Evolutionary conservation across 2,797 vertebrate genomes (phyloP), one percentile per base, ranked within the genome.

Genomic region (Smutsia gigantea): DNA sequence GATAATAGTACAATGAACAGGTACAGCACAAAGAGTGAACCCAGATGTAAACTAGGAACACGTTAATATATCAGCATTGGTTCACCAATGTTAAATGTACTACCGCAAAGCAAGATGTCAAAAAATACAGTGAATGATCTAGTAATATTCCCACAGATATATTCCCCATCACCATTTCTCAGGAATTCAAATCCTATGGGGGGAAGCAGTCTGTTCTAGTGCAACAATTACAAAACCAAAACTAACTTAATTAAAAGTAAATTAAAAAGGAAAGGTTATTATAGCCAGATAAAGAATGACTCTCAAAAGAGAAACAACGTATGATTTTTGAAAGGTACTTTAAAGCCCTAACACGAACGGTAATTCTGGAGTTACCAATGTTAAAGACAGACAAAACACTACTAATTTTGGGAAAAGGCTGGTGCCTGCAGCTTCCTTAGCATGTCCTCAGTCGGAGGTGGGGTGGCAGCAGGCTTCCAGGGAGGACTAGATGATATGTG

Each of bases 41-140:
- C n/a, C 68, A 7, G 64, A 23, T 13, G 25, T 34, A 57, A 37
- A 34, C 34, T 17, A 66, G 1, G 23, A 23, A 7, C 53, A 31
- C 15, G 46, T 23, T 79, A n/a, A 25, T 34, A 5, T 27, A 37
- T 23, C 23, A 34, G 42, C 6, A 8, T 25, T 2, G 9, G 31
- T 37, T 75, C n/a, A 59, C 31, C 64, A 23, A 12, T 4, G 9
- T 5, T 53, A 42, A 19, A 12, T 0, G 4, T 1, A 4, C 37
- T 6, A 11, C 8, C 23, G 9, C 11, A n/a, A 2, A 13, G 23
- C 31, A 13, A 29, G 17, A 59, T 0, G 49, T 10, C 57, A 18
- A 2, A 19, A 55, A 66, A 23, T 5, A 7, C 5, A 18, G 64
- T 15, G 59, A 57, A 21, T 6, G 37, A 18, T 9, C 49, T 51